Evolutionary conservation across 2,113 vertebrate genomes (phyloP), one percentile per base, ranked within the genome.

Genomic region (Charina bottae): DNA sequence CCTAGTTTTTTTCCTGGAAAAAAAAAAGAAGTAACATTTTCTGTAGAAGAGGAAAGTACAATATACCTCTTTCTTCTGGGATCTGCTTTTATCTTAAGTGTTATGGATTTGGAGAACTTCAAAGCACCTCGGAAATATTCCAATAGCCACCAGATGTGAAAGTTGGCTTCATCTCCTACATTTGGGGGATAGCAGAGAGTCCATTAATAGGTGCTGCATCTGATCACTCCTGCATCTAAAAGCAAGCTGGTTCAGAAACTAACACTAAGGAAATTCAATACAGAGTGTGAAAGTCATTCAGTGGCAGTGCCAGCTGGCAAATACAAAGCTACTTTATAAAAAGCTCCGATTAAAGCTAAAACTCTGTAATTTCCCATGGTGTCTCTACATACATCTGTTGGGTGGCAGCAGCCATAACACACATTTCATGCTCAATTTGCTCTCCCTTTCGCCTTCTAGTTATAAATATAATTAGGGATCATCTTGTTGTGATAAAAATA

Each of bases 321-420:
- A 91, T 37, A 54, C 68, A 11, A 37, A n/a, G 1, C 78, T 89
- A 42, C 53, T 91, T 94, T 90, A 90, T 87, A 94, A 94, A 93
- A 86, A 87, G 6, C 4, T 94, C 33, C 58, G 56, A 28, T 87
- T 92, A 78, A 58, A 23, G 23, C 37, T 84, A 58, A 21, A 91
- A 55, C 86, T 37, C 90, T 93, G 23, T 59, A 62, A 85, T 92
- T 94, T 95, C 87, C 56, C 89, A 96, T 94, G 90, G 13, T 46
- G 94, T 26, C 33, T 91, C 0, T 85, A 90, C 2, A 60, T 91
- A 33, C 58, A n/a, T 83, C 64, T 92, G 7, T 6, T 88, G 55
- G n/a, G 84, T n/a, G 26, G 92, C 93, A 93, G 23, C 28, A 33
- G 7, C 85, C 3, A 92, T 93, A 89, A 91, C 87, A 37, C 33